These are phyloP conservation scores for Tineola bisselliella DNA, from an alignment of 2,888 invertebrate genomes.

Conservation along the genomic window DNA sequence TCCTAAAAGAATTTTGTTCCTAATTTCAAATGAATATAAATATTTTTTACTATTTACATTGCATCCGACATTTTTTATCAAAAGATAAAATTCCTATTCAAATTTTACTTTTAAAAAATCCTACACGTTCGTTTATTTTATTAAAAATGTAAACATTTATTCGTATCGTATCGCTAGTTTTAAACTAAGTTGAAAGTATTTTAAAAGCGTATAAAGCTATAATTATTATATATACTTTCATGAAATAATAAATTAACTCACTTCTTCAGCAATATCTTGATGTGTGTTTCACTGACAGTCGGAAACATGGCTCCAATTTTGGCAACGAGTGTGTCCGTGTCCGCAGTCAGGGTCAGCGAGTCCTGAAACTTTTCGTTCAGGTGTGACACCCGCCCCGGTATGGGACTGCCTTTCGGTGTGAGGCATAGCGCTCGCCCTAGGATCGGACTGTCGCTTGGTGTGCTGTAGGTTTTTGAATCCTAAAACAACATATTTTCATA, in stretches of 20 bases:
- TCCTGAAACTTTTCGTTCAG: slow-evolving; percentile 68
- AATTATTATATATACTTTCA: no score
- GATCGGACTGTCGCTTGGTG: slow-evolving; percentile 54
- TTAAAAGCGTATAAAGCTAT: no score
- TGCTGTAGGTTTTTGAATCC: slow-evolving; percentile 46
- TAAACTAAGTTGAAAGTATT: no score
- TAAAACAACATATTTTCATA: slow-evolving; percentile 20
- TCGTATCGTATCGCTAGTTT: no score
- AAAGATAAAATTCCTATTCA: no score
- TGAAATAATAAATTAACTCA: slow-evolving; percentile 72
- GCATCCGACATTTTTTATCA: no score
- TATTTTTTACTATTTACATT: no score
- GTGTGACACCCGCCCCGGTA: slow-evolving; percentile 57
- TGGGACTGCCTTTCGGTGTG: slow-evolving; percentile 57
- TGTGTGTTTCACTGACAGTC: slow-evolving; percentile 89
- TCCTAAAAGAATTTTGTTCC: no score
- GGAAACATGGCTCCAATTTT: slow-evolving; percentile 91
- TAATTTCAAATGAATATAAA: no score
- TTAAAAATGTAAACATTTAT: no score
- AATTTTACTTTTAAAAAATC: no score
- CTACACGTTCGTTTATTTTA: no score
- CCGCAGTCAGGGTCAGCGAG: slow-evolving; percentile 70
- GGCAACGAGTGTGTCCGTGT: slow-evolving; percentile 77
- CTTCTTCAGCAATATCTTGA: slow-evolving; percentile 87
- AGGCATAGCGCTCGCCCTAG: slow-evolving; percentile 56